Percentiles rank a stretch among this genome's conserved stretches.
phyloP scores from a whole-genome alignment of 37 sponge, comb jelly and placozoan species.

The Sycon ciliatum region DNA sequence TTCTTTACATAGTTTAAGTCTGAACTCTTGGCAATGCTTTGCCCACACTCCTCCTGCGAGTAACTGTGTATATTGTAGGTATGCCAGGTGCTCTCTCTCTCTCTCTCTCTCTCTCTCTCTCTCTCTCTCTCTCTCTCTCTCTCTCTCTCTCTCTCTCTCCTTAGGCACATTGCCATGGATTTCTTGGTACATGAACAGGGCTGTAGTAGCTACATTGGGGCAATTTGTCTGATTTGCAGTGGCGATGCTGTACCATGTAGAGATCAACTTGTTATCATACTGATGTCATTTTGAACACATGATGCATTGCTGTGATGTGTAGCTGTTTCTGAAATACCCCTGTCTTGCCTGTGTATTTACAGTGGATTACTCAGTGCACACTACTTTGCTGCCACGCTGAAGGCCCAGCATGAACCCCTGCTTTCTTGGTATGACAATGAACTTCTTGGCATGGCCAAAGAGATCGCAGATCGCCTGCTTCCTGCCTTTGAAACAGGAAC shows the following conservation, averaged over 20 bases:
- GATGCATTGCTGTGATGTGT: not conserved
- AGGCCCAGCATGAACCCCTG: conserved; percentile 39
- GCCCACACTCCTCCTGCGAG: too few species aligned
- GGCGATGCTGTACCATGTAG: too few species aligned
- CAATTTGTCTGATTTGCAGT: too few species aligned
- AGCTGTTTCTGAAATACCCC: too few species aligned
- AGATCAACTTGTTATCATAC: too few species aligned
- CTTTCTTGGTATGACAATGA: conserved; percentile 74
- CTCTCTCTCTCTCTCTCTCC: not conserved
- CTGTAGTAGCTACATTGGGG: too few species aligned
- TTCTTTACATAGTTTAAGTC: too few species aligned
- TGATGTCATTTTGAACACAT: not conserved
- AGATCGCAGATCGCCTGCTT: conserved; percentile 65
- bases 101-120: not conserved
- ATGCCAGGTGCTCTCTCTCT: too few species aligned
- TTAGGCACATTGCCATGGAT: too few species aligned
- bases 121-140: not conserved
- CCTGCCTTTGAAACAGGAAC: conserved; percentile 92
- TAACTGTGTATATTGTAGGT: too few species aligned
- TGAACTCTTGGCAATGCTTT: too few species aligned
- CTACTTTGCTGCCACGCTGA: conserved; percentile 63
- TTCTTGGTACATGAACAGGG: too few species aligned
- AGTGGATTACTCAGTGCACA: conserved; percentile 91
- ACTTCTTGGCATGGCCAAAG: conserved; percentile 60
- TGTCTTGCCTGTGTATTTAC: not conserved